phyloP scores from a whole-genome alignment of 2,888 invertebrate genomes.

The Orthonevra nobilis region DNA sequence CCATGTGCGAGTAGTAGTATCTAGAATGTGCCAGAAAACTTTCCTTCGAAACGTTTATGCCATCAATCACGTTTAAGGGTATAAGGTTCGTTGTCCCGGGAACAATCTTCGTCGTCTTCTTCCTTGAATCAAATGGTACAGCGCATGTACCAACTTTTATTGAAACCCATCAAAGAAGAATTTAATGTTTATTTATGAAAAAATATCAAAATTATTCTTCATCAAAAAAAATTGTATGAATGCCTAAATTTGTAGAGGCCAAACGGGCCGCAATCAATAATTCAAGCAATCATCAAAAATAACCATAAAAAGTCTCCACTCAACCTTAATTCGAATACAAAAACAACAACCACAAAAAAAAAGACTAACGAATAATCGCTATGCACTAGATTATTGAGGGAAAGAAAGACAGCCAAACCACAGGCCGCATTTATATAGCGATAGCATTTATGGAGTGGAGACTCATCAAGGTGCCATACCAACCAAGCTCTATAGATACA shows the following conservation, averaged over 20 bases:
- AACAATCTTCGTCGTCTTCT: not conserved
- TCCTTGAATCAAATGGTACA: too few relatives aligned
- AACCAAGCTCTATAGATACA: constrained; percentile 38
- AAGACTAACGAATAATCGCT: constrained; percentile 49
- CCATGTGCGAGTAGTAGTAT: too few relatives aligned
- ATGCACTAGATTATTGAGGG: constrained; percentile 21
- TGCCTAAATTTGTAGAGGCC: constrained; percentile 41
- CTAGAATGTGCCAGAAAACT: too few relatives aligned
- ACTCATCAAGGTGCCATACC: constrained; percentile 58
- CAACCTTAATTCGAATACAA: too few relatives aligned
- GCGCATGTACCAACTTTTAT: constrained; percentile 42
- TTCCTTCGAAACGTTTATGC: not conserved
- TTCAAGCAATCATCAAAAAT: constrained; percentile 60
- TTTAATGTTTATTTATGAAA: constrained; percentile 31
- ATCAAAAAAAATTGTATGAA: constrained; percentile 27
- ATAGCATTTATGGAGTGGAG: too few relatives aligned
- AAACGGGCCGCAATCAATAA: constrained; percentile 43
- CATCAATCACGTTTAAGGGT: constrained; percentile 27
- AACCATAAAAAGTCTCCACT: constrained; percentile 66
- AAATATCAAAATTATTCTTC: constrained; percentile 6
- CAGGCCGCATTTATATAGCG: too few relatives aligned
- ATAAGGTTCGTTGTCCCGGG: not conserved
- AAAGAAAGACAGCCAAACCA: constrained; percentile 23
- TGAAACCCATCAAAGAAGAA: not conserved
- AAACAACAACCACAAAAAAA: too few relatives aligned